A percentile compares a stretch with the other conserved stretches of the same genome.
Evolutionary conservation across 2,113 vertebrate genomes (phyloP).

Genomic region (Campylomormyrus numenius): DNA sequence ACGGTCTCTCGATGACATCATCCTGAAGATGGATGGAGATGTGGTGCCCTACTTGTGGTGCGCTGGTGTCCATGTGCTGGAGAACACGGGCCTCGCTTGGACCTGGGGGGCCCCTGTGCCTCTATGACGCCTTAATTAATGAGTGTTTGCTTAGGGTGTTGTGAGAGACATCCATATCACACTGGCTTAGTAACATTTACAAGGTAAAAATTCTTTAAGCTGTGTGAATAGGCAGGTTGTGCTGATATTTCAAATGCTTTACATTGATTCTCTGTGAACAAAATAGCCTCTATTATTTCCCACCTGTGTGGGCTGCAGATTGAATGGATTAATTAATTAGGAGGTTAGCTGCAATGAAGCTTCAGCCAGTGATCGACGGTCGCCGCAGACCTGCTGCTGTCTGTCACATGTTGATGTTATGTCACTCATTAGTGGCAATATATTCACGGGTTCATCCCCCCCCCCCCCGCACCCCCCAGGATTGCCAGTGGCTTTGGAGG

Average conservation of each 20-base stretch:
- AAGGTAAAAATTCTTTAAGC: background rate
- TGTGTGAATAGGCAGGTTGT: background rate
- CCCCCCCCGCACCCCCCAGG: constrained; percentile 49
- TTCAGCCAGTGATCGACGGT: background rate
- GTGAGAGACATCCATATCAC: background rate
- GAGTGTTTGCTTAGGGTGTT: background rate
- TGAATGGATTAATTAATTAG: background rate
- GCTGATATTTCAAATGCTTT: background rate
- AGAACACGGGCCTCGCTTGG: background rate
- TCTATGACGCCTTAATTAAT: background rate
- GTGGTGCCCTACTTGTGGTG: background rate
- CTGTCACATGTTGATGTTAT: background rate
- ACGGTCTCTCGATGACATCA: background rate
- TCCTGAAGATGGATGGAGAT: background rate
- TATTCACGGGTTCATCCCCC: background rate
- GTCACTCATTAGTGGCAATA: background rate
- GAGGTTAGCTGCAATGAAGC: background rate
- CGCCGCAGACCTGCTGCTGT: background rate
- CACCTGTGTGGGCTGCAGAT: background rate
- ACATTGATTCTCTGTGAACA: background rate
- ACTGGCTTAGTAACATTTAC: background rate
- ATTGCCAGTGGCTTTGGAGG: constrained; percentile 92
- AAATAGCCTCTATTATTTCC: background rate
- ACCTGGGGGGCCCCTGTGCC: background rate
- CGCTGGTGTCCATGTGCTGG: background rate